Percentiles rank a stretch among this genome's conserved stretches.
phyloP scores from a whole-genome alignment of 2,797 vertebrate genomes.

The Euphonia xanthogaster region DNA sequence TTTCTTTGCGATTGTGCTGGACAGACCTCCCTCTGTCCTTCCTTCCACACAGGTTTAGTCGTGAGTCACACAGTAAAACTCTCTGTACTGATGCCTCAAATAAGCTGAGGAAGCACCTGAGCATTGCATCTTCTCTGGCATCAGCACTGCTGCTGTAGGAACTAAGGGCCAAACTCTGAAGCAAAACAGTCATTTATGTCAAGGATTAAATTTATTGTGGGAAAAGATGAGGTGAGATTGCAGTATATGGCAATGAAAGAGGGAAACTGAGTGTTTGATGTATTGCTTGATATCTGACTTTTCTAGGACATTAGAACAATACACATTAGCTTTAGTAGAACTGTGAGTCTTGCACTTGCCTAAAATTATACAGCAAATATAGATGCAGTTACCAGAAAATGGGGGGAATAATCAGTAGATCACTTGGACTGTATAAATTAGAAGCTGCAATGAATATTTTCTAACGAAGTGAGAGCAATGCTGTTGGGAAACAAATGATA shows the following conservation, averaged over 20 bases:
- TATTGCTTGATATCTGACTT: background rate
- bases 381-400: background rate
- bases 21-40: conserved; percentile 12
- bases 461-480: background rate
- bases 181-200: background rate
- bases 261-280: background rate
- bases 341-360: background rate
- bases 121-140: background rate
- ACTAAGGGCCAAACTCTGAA: background rate
- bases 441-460: background rate
- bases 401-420: background rate
- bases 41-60: background rate
- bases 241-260: background rate
- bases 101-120: conserved; percentile 7
- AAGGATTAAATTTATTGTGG: background rate
- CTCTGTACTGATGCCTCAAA: background rate
- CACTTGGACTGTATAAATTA: background rate
- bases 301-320: background rate
- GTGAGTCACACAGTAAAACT: background rate
- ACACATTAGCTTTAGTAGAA: background rate
- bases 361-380: background rate
- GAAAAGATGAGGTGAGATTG: background rate
- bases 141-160: background rate
- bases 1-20: background rate
- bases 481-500: background rate